Conservation (phyloP, 2,797 vertebrate species). For the Malacoctenus gilli region DNA sequence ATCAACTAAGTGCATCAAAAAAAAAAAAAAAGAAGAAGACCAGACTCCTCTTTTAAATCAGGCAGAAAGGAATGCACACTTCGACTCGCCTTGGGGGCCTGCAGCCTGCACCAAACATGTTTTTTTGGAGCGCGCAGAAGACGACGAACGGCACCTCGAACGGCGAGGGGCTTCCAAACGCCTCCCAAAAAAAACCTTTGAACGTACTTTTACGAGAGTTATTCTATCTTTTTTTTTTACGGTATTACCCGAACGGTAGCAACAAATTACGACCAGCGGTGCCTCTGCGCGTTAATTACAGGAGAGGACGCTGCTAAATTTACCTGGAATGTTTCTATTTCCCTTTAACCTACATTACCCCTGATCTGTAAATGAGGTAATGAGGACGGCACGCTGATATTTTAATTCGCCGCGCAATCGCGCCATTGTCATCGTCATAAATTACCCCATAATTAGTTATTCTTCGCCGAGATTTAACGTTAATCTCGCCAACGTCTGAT, state of each 20-base stretch:
- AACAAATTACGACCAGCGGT: constrained; percentile 9
- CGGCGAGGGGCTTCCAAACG: constrained; percentile 42
- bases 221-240: no score
- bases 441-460: constrained; percentile 70
- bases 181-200: no score
- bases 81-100: constrained; percentile 63
- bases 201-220: no score
- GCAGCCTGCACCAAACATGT: constrained; percentile 67
- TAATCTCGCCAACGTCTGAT: constrained; percentile 65
- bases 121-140: constrained; percentile 61
- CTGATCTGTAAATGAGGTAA: constrained; percentile 4
- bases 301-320: no score
- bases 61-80: constrained; percentile 80
- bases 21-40: no score
- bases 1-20: constrained; percentile 69
- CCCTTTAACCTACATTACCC: constrained; percentile 2
- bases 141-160: constrained; percentile 50
- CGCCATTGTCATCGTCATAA: constrained; percentile 47
- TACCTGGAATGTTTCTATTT: neutral
- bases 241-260: constrained; percentile 19
- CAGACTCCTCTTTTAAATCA: constrained; percentile 74
- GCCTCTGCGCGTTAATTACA: constrained; percentile 12
- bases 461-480: constrained; percentile 57
- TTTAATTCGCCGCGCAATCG: constrained; percentile 39
- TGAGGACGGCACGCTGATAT: constrained; percentile 13